Evolutionary conservation across 2,797 vertebrate species (phyloP).

Genomic region (Microctenopoma steveboyesi): DNA sequence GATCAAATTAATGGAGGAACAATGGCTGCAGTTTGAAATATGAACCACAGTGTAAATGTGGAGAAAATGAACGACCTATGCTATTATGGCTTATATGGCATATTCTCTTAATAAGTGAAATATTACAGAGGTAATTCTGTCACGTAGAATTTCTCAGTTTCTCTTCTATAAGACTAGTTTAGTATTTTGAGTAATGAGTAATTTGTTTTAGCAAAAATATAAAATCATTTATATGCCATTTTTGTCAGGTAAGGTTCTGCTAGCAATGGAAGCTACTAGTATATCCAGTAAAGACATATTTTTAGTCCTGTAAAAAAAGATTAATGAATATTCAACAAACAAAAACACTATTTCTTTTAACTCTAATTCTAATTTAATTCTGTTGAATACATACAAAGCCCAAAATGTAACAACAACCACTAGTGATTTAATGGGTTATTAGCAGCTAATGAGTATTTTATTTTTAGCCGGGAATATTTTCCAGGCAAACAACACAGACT

Average conservation of each 20-base stretch:
- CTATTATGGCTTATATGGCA: conserved; percentile 7
- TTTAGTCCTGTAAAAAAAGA: neutral
- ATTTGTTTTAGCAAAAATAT: neutral
- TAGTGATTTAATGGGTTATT: neutral
- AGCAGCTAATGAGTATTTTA: too few relatives aligned
- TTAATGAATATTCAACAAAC: neutral
- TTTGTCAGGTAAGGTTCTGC: neutral
- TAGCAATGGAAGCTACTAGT: too few relatives aligned
- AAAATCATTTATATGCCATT: neutral
- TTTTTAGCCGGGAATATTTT: neutral
- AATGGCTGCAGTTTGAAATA: neutral
- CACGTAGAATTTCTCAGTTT: neutral
- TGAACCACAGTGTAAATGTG: neutral
- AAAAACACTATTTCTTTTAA: neutral
- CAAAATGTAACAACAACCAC: neutral
- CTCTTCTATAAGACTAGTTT: neutral
- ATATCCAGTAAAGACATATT: too few relatives aligned
- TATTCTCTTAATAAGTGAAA: neutral
- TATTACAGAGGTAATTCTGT: neutral
- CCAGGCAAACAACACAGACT: neutral
- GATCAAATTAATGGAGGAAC: conserved; percentile 18
- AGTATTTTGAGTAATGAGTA: neutral
- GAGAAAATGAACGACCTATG: conserved; percentile 1
- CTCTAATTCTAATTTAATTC: too few relatives aligned
- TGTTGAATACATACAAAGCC: neutral